A percentile compares a stretch with the other conserved stretches of the same genome.
Evolutionary conservation across 2,797 vertebrate genomes (phyloP).

Genomic region (Clarias laeviceps): DNA sequence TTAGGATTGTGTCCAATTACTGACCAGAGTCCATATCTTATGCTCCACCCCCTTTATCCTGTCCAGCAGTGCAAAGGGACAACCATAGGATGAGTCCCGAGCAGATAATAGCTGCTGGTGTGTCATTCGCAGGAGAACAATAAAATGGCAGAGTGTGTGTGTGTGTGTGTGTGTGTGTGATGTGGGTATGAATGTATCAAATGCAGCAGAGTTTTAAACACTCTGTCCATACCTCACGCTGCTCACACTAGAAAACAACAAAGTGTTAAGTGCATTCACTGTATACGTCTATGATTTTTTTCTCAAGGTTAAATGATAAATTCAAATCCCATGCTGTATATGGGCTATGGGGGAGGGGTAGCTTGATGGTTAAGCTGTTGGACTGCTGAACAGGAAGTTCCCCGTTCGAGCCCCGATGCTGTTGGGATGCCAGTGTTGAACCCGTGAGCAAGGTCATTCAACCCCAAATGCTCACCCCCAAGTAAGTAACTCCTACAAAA

Average conservation of each 20-base stretch:
- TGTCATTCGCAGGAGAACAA: background rate
- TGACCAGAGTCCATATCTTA: background rate
- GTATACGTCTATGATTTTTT: too few species aligned
- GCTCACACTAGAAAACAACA: background rate
- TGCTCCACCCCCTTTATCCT: background rate
- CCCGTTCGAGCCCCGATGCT: too few species aligned
- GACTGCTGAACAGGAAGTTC: too few species aligned
- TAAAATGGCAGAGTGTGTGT: background rate
- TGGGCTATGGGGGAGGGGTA: too few species aligned
- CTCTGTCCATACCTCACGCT: background rate
- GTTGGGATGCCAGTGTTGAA: too few species aligned
- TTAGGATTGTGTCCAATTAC: slow-evolving; percentile 13
- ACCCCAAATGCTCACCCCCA: too few species aligned
- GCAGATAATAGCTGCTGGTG: background rate
- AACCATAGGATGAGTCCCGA: background rate
- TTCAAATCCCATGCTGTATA: too few species aligned
- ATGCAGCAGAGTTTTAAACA: background rate
- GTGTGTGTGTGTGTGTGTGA: background rate
- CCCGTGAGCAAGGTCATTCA: too few species aligned
- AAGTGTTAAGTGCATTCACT: background rate
- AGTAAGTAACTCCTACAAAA: too few species aligned
- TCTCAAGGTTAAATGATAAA: too few species aligned
- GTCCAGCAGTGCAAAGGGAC: background rate
- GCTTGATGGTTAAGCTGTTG: too few species aligned
- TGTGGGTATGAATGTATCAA: background rate